Evolutionary conservation across 2,888 invertebrate genomes (phyloP).

Genomic region (Himalopsyche japonica): DNA sequence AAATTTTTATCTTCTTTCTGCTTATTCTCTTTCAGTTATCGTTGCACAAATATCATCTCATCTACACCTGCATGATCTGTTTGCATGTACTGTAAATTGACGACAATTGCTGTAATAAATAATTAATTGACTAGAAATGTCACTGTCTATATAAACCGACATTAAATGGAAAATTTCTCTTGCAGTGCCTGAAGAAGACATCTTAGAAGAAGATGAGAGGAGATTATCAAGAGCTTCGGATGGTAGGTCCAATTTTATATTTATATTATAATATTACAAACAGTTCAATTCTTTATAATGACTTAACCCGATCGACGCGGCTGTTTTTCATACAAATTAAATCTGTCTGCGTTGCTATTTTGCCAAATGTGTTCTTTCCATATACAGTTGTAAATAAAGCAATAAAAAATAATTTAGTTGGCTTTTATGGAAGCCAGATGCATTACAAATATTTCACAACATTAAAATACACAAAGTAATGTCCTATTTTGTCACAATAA

Average conservation of each 20-base stretch:
- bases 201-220: slow-evolving; percentile 58
- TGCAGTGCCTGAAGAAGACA: slow-evolving; percentile 60
- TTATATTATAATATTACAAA: no score
- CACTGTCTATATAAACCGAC: neutral
- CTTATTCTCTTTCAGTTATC: slow-evolving; percentile 7
- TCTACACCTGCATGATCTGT: slow-evolving; percentile 21
- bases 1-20: neutral
- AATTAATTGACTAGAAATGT: neutral
- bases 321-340: no score
- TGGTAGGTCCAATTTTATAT: slow-evolving; percentile 15
- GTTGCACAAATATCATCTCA: slow-evolving; percentile 19
- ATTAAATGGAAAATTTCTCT: slow-evolving; percentile 39
- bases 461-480: no score
- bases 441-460: no score
- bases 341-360: no score
- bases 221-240: slow-evolving; percentile 51
- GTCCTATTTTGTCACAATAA: no score
- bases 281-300: no score
- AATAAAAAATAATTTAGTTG: no score
- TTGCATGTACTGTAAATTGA: slow-evolving; percentile 1
- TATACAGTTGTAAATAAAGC: no score
- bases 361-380: no score
- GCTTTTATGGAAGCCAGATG: no score
- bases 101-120: neutral
- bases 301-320: no score